Conservation (phyloP, 2,888 invertebrate species). For the Lasiommata megera region DNA sequence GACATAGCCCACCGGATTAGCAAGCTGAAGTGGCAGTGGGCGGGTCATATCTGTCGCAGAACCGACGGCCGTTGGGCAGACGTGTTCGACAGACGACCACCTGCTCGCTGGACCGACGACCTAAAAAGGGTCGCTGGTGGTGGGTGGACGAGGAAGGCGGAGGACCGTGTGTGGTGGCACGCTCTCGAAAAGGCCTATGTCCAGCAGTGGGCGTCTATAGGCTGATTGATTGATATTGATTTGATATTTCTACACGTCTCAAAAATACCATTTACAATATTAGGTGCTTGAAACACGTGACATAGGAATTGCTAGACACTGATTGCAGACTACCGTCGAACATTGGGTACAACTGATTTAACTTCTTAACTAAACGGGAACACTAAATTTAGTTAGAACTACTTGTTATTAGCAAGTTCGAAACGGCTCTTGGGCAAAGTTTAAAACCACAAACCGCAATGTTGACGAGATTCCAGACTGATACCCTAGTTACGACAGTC, state of each 20-base stretch:
- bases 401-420: conserved; percentile 14
- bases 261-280: neutral
- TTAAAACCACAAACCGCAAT: conserved; percentile 14
- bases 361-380: conserved; percentile 16
- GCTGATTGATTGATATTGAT: neutral
- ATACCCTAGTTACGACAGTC: conserved; percentile 1
- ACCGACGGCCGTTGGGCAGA: too few species aligned
- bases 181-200: too few species aligned
- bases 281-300: neutral
- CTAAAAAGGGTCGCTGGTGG: too few species aligned
- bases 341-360: conserved; percentile 13
- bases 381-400: conserved; percentile 14
- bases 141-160: too few species aligned
- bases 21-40: too few species aligned
- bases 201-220: too few species aligned
- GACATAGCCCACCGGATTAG: too few species aligned
- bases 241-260: neutral
- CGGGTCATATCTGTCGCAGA: too few species aligned
- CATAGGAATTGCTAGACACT: neutral
- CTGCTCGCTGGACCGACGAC: too few species aligned
- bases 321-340: conserved; percentile 8
- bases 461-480: conserved; percentile 12
- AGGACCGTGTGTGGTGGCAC: too few species aligned
- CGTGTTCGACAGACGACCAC: too few species aligned
- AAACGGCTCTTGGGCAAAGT: conserved; percentile 10